phyloP scores from a whole-genome alignment of 2,888 invertebrate species.

The Chymomyza caudatula region DNA sequence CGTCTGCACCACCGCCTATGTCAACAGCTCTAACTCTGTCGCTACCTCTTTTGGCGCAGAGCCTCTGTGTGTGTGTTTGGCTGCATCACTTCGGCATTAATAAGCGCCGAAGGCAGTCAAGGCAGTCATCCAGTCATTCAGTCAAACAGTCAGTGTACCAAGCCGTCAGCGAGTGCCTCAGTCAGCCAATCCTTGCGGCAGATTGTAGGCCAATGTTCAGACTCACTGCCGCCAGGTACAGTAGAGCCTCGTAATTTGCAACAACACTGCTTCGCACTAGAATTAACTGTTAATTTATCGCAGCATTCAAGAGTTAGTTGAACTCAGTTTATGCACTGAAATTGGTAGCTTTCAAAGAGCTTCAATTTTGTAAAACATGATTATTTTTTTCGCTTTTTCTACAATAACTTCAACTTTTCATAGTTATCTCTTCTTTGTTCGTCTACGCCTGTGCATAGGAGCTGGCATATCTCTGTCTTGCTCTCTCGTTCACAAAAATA shows the following conservation, averaged over 20 bases:
- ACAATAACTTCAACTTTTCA: too few relatives aligned
- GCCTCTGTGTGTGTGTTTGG: constrained; percentile 25
- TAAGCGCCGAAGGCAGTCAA: constrained; percentile 54
- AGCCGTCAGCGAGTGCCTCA: neutral
- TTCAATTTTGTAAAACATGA: too few relatives aligned
- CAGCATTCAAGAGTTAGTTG: too few relatives aligned
- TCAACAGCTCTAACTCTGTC: constrained; percentile 5
- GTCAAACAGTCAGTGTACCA: neutral
- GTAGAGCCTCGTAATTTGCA: neutral
- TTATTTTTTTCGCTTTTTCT: too few relatives aligned
- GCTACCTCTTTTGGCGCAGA: neutral
- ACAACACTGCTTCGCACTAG: neutral
- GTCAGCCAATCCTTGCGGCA: constrained; percentile 11
- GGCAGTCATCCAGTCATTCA: neutral
- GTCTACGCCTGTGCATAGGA: too few relatives aligned
- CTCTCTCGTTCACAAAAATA: too few relatives aligned
- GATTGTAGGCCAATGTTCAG: neutral
- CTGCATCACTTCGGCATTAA: constrained; percentile 47
- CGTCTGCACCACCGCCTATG: neutral
- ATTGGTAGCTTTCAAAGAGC: too few relatives aligned
- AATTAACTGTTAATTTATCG: too few relatives aligned
- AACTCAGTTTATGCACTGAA: too few relatives aligned
- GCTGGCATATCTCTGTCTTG: too few relatives aligned
- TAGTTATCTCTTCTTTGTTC: too few relatives aligned
- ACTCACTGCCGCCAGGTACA: neutral